A percentile compares a stretch with the other conserved stretches of the same genome.
Conservation (phyloP, 2,113 vertebrate genomes). For the Notothenia rossii region DNA sequence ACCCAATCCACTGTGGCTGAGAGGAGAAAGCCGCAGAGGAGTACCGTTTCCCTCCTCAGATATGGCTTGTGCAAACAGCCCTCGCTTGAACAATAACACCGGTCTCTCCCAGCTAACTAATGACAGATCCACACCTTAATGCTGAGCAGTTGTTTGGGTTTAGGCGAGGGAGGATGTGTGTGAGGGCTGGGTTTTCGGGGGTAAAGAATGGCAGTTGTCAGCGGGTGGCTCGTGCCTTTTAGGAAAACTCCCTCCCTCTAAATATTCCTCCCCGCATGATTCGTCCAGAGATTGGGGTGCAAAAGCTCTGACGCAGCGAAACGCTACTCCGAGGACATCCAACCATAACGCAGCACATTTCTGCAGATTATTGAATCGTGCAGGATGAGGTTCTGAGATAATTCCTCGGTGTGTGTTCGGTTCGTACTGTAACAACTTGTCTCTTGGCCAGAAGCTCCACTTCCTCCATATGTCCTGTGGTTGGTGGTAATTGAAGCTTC, state of each 20-base stretch:
- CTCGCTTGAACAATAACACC: constrained; percentile 79
- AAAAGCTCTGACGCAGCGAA: constrained; percentile 80
- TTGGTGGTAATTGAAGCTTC: constrained; percentile 31
- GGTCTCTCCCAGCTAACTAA: constrained; percentile 79
- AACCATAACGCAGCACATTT: constrained; percentile 77
- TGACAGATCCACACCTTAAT: constrained; percentile 84
- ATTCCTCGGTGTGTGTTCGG: neutral
- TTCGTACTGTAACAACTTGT: constrained; percentile 28
- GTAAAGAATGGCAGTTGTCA: constrained; percentile 68
- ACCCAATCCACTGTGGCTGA: constrained; percentile 66
- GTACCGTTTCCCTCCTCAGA: constrained; percentile 77
- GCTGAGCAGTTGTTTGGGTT: constrained; percentile 80
- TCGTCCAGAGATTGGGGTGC: constrained; percentile 27
- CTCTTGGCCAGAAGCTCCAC: constrained; percentile 40
- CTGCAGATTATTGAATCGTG: constrained; percentile 71
- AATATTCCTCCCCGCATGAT: constrained; percentile 41
- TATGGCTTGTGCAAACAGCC: constrained; percentile 81
- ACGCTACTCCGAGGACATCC: constrained; percentile 60
- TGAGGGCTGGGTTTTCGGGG: constrained; percentile 23
- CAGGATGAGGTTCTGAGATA: constrained; percentile 45
- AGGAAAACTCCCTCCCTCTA: constrained; percentile 56
- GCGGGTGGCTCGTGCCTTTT: constrained; percentile 79
- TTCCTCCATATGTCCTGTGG: constrained; percentile 39
- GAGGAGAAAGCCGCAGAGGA: constrained; percentile 76
- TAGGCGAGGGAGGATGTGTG: constrained; percentile 39